Evolutionary conservation across 1,140 invertebrate genomes (phyloP), one percentile per base, ranked within the genome.

Genomic region (Cydia amplana): DNA sequence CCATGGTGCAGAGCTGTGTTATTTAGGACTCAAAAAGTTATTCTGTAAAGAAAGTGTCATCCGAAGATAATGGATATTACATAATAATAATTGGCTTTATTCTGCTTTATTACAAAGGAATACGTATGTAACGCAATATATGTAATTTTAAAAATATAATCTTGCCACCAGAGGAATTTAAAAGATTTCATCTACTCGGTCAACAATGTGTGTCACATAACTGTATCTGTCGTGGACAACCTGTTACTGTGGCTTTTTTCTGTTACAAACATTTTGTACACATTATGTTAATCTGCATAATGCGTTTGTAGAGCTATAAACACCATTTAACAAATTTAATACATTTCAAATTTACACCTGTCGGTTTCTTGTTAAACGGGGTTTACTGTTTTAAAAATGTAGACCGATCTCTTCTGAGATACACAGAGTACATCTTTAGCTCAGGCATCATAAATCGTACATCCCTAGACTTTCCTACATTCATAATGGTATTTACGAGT

Each of bases 401-500:
- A 32, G 4, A 40, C 7, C 36, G 36, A 40, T 40, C 3, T 46
- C 43, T 14, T 2, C 12, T 46, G 14, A 14, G 12, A 46, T 46
- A 46, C 43, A 40, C 36, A 1, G 5, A 32, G 78, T 81, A 81
- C 74, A 82, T 83, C 75, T 78, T 77, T 70, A 80, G 82, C 79
- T 85, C 74, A 20, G 73, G 74, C 18, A 55, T 75, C 77, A 74
- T 77, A 80, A 77, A 80, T 73, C 74, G 63, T 73, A 80, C 76
- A 63, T 78, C 76, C 76, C 73, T 51, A 51, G 67, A 49, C 75
- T 32, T 81, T 75, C 76, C 63, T 82, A 84, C 80, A 77, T 80
- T 82, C 80, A 83, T 88, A 90, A 88, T 87, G 76, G 82, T 78
- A 88, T 88, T 85, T 80, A 84, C 75, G 74, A 83, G 81, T 73